These are phyloP conservation scores for Lutjanus campechanus DNA, from an alignment of 2,797 vertebrate species.

Conservation along the genomic window DNA sequence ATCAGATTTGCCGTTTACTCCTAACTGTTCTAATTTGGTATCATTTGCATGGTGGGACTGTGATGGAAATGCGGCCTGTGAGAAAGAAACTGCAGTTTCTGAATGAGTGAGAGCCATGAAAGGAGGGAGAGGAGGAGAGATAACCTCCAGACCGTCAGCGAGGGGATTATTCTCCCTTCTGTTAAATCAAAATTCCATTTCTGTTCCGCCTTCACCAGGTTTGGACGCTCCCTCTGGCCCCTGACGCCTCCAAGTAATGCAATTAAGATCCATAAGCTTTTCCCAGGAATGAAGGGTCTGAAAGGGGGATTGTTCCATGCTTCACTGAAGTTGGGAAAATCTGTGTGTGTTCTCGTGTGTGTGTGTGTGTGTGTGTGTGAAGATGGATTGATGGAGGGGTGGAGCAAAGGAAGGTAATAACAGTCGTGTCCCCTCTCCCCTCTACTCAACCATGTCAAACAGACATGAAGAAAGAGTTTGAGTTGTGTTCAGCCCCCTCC, in stretches of 20 bases:
- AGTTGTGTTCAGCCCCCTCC: conserved; percentile 18
- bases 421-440: conserved; percentile 35
- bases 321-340: conserved; percentile 67
- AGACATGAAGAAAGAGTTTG: conserved; percentile 47
- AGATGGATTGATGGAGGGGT: conserved; percentile 69
- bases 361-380: conserved; percentile 21
- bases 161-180: conserved; percentile 77
- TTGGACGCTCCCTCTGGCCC: conserved; percentile 47
- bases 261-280: conserved; percentile 85
- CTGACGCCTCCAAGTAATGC: conserved; percentile 77
- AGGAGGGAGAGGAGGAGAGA: conserved; percentile 30
- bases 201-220: conserved; percentile 62
- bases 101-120: conserved; percentile 46
- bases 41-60: conserved; percentile 21
- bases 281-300: conserved; percentile 76
- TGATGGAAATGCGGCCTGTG: conserved; percentile 20
- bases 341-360: conserved; percentile 33
- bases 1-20: conserved; percentile 52
- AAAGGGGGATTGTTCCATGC: conserved; percentile 78
- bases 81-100: neutral
- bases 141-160: conserved; percentile 68
- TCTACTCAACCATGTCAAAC: conserved; percentile 48
- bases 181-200: conserved; percentile 84
- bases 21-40: conserved; percentile 14
- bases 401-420: conserved; percentile 66